Evolutionary conservation across 2,797 vertebrate genomes (phyloP).

Genomic region (Anabacerthia variegaticeps): DNA sequence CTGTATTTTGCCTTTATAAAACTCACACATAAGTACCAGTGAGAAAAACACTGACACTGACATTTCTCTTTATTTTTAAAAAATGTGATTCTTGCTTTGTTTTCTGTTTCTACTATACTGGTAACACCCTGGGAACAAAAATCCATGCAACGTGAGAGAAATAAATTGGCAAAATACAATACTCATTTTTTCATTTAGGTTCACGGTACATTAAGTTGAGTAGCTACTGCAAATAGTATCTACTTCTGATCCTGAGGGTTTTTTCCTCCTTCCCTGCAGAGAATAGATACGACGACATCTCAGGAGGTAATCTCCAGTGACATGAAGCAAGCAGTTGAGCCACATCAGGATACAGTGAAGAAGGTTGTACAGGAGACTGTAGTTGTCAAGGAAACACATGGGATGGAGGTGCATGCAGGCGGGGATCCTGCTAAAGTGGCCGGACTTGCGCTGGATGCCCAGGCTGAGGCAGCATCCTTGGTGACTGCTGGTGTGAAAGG

Average conservation of each 20-base stretch:
- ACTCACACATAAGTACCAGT: neutral
- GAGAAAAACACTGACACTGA: neutral
- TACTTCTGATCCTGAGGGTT: neutral
- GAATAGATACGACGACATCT: constrained; percentile 78
- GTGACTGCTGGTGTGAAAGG: constrained; percentile 49
- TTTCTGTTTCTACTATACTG: neutral
- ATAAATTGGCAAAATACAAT: constrained; percentile 26
- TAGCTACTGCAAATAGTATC: neutral
- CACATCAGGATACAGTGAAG: constrained; percentile 36
- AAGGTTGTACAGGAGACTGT: constrained; percentile 79
- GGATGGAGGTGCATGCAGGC: constrained; percentile 78
- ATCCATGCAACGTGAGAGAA: neutral
- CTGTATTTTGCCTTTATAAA: constrained; percentile 49
- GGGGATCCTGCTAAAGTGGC: constrained; percentile 67
- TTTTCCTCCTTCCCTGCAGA: constrained; percentile 73
- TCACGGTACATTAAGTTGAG: neutral
- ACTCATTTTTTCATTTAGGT: neutral
- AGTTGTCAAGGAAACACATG: constrained; percentile 75
- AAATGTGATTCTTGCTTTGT: neutral
- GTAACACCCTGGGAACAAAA: neutral
- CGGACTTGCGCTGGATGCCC: constrained; percentile 45
- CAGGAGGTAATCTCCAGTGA: constrained; percentile 57
- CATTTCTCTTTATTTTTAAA: neutral
- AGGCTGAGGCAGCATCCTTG: constrained; percentile 39
- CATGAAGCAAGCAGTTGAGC: constrained; percentile 31